These are phyloP conservation scores for Anthopleura sola DNA, from an alignment of 64 coral and sea anemone species.

Conservation along the genomic window DNA sequence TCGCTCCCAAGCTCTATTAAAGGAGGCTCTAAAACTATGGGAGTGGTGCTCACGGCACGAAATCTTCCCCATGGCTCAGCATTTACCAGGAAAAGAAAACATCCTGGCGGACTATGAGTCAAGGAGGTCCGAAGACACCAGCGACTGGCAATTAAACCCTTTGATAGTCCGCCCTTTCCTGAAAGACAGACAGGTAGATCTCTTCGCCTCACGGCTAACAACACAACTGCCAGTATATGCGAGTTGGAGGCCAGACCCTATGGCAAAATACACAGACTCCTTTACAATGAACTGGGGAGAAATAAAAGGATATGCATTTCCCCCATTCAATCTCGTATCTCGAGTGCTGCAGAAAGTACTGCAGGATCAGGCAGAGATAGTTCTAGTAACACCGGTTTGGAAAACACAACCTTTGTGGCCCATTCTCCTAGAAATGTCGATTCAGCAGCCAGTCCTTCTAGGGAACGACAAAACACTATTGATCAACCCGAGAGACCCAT, in stretches of 20 bases:
- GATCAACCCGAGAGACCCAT: too few relatives aligned
- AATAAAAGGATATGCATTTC: slow-evolving; percentile 29
- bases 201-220: too few relatives aligned
- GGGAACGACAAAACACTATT: too few relatives aligned
- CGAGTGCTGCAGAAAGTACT: slow-evolving; percentile 8
- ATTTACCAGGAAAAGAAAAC: slow-evolving; percentile 22
- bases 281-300: slow-evolving; percentile 12
- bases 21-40: neutral
- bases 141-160: slow-evolving; percentile 24
- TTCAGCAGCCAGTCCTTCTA: too few relatives aligned
- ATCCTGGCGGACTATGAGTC: slow-evolving; percentile 23
- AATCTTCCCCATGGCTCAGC: neutral
- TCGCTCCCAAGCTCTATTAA: neutral
- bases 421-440: too few relatives aligned
- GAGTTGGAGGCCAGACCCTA: slow-evolving; percentile 52
- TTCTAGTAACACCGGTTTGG: too few relatives aligned
- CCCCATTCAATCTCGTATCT: slow-evolving; percentile 31
- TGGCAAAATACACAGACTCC: neutral
- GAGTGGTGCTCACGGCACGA: slow-evolving; percentile 7
- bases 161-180: neutral
- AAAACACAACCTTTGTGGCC: too few relatives aligned
- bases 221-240: too few relatives aligned
- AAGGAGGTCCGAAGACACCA: neutral
- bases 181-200: neutral
- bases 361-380: neutral